Evolutionary conservation across 2,113 vertebrate genomes (phyloP).

Genomic region (Leucosticte australis): DNA sequence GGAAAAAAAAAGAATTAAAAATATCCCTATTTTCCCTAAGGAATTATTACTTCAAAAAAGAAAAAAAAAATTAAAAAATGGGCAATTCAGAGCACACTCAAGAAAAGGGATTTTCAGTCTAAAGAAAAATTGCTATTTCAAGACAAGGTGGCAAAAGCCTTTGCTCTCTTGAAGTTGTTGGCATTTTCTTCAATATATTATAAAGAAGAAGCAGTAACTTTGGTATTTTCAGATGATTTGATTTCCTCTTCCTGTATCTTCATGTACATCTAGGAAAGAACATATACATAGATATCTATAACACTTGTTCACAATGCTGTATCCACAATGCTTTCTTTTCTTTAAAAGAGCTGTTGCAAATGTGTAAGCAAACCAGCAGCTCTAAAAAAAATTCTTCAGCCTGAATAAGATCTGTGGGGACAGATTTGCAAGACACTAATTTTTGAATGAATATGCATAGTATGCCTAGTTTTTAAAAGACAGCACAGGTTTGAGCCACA

Average conservation of each 20-base stretch:
- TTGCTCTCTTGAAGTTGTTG: background rate
- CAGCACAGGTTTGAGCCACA: background rate
- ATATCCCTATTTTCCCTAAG: background rate
- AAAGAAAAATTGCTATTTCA: background rate
- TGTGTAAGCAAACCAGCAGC: background rate
- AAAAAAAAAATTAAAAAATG: background rate
- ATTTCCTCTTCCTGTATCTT: background rate
- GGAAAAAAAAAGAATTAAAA: background rate
- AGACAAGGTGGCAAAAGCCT: background rate
- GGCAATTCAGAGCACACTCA: background rate
- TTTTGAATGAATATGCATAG: background rate
- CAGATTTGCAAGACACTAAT: background rate
- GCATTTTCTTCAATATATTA: background rate
- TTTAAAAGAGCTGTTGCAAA: background rate
- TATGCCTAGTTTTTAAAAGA: background rate
- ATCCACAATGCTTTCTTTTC: background rate
- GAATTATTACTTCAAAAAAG: background rate
- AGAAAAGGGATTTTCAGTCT: background rate
- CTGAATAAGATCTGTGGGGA: background rate
- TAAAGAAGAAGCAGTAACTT: background rate
- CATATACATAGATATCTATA: background rate
- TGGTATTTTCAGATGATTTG: background rate
- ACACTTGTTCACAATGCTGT: background rate
- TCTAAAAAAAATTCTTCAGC: background rate
- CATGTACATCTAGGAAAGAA: conserved; percentile 40